These are phyloP conservation scores for Daubentonia madagascariensis DNA, from an alignment of 2,113 vertebrate species.

Conservation along the genomic window DNA sequence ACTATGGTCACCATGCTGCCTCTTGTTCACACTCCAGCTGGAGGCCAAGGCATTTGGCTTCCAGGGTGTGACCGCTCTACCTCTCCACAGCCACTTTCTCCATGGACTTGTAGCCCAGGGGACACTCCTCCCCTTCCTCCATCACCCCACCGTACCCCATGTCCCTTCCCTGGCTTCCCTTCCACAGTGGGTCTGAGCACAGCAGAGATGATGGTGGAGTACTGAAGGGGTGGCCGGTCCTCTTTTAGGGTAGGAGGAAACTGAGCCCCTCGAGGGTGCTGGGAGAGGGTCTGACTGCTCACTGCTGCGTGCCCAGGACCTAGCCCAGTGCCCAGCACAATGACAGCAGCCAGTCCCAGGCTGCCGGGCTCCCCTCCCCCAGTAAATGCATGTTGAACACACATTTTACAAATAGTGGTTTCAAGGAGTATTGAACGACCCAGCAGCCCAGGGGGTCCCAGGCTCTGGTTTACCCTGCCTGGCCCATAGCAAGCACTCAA, in stretches of 20 bases:
- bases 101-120: not conserved
- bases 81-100: not conserved
- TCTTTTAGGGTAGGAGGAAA: not conserved
- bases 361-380: not conserved
- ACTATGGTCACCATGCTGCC: not conserved
- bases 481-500: not conserved
- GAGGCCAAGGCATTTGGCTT: not conserved
- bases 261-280: not conserved
- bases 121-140: not conserved
- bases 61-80: not conserved
- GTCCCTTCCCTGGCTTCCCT: too few relatives aligned
- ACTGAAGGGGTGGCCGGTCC: not conserved
- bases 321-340: not conserved
- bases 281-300: not conserved
- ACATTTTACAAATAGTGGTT: not conserved
- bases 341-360: not conserved
- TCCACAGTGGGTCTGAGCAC: too few relatives aligned
- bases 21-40: not conserved
- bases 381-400: not conserved
- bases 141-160: accelerated
- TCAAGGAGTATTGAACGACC: not conserved
- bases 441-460: not conserved
- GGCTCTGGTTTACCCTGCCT: not conserved
- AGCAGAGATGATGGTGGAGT: not conserved
- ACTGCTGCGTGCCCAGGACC: not conserved